Percentiles rank a stretch among this genome's conserved stretches.
These are phyloP conservation scores for Morone saxatilis DNA, from an alignment of 2,113 vertebrate genomes.

Conservation along the genomic window DNA sequence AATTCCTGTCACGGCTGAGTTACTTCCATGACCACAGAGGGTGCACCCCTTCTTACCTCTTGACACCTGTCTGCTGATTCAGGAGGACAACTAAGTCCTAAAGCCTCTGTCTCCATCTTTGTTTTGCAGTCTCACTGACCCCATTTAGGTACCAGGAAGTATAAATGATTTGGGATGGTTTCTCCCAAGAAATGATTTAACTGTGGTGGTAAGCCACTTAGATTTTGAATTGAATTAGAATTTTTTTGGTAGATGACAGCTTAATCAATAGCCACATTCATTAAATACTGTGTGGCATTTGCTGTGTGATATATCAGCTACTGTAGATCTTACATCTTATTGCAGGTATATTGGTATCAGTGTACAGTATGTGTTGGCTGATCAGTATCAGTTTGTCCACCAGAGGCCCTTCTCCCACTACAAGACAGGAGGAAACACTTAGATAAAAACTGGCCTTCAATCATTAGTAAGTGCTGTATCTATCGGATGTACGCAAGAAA, in stretches of 20 bases:
- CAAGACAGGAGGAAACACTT: neutral
- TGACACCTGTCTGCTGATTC: neutral
- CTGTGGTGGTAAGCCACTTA: neutral
- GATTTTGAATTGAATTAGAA: no score
- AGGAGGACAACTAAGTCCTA: neutral
- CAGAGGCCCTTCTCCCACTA: neutral
- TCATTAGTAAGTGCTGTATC: neutral
- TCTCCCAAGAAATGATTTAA: neutral
- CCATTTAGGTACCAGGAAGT: neutral
- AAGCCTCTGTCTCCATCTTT: neutral
- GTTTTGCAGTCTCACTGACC: neutral
- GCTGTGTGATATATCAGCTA: neutral
- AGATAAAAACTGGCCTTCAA: neutral
- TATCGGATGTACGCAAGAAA: neutral
- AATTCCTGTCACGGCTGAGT: neutral
- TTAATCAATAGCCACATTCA: neutral
- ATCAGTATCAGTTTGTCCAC: neutral
- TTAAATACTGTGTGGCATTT: neutral
- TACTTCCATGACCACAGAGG: neutral
- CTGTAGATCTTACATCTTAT: neutral
- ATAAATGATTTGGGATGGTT: no score
- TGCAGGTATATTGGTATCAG: neutral
- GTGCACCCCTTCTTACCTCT: neutral
- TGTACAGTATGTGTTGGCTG: neutral
- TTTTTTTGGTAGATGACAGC: neutral